Evolutionary conservation across 2,113 vertebrate species (phyloP), one percentile per base, ranked within the genome.

Genomic region (Caranx ignobilis): DNA sequence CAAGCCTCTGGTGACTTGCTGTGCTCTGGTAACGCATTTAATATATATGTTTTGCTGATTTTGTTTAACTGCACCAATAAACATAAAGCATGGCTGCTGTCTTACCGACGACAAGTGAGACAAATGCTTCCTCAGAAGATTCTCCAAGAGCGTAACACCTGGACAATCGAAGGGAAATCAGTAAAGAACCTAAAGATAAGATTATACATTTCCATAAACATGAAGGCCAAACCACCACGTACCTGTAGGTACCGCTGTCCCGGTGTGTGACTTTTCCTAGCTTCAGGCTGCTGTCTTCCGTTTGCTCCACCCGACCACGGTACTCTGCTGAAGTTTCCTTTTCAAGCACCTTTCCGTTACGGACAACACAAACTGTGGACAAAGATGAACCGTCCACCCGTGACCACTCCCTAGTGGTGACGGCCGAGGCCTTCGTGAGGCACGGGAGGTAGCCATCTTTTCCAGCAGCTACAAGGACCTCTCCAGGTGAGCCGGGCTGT

Each of bases 181-280:
- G 43, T 45, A 11, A 45, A 45, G 12, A 45, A 13, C 13, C 2
- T 3, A 13, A 45, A 12, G 12, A 45, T 2, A 41, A 6, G 39
- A 10, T 45, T 45, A 43, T 43, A 43, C 11, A 45, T 43, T 10
- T 43, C 41, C 6, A 6, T 1, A 37, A 37, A 37, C 13, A 5
- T 5, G 16, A 35, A 19, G 1, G 8, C 8, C 3, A 64, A 7
- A 6, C 43, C 21, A 18, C 32, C n/a, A 11, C 5, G 15, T 18
- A 62, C 72, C n/a, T 65, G 35, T 64, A 75, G 10, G 16, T 75
- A 21, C 21, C 47, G 48, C 8, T 34, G 61, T 75, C 72, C 11
- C 1, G 4, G 35, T 1, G 16, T 0, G 11, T 12, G 60, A 64
- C 72, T 0, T 1, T 11, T 0, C 19, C 10, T 37, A 75, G 6